Base-by-base conservation (phyloP, 2,888 invertebrate species). In the Eucera pruinosa region DNA sequence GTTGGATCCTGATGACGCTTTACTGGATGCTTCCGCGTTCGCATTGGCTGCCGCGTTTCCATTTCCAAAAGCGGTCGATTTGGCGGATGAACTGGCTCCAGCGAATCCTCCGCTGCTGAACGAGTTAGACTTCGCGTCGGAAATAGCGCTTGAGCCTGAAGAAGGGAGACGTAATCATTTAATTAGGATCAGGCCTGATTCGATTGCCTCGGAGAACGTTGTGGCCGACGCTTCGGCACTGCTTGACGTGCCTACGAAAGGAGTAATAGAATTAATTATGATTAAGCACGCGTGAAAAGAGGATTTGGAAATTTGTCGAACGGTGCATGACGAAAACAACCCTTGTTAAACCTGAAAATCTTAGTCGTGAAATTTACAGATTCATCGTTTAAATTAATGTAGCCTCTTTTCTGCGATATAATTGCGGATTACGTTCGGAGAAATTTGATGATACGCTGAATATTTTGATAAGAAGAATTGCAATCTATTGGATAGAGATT, bases 41-140 rank as follows among this genome's bases (percentile, higher is more conserved):
- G 89, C 89, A 11, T 61, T 83, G 4, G 85, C 85, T 0, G 82
- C 72, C 41, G 77, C 86, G 0, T 30, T 54, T 52, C 89, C 89
- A 7, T 20, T 27, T 9, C 72, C 58, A 18, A n/a, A 62, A 0
- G 86, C 87, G 0, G 80, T 79, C 11, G 87, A 83, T 18, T 87
- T 85, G 58, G 84, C 83, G 48, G 73, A 81, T 30, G 50, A 9
- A 1, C 2, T 30, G 23, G 83, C 85, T 7, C 20, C 70, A 1
- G 87, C 83, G 0, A 75, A 73, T 0, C 78, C 81, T 2, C 85
- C 81, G 36, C 48, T 80, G 47, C 70, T 1, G n/a, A 60, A 64
- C 0, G 87, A 82, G 6, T 33, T 73, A 0, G 87, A 78, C n/a
- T 71, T 82, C 1, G 86, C 85, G 2, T 55, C 73, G 4, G 87